A percentile compares a stretch with the other conserved stretches of the same genome.
phyloP scores from a whole-genome alignment of 2,888 invertebrate species.

The Andrena hattorfiana region DNA sequence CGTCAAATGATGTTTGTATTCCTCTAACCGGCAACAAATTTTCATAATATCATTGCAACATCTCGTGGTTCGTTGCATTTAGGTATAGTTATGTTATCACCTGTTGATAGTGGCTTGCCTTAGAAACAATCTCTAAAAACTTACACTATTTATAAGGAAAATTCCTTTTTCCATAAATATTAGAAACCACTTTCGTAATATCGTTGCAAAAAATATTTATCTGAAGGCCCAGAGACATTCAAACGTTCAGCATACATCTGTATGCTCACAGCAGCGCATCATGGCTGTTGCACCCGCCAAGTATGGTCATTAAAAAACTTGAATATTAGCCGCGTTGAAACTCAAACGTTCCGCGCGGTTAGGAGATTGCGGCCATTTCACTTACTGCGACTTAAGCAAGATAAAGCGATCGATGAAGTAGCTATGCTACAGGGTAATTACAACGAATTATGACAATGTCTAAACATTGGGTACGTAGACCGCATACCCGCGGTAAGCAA shows the following conservation, averaged over 20 bases:
- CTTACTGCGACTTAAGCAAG: constrained; percentile 60
- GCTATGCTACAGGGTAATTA: constrained; percentile 77
- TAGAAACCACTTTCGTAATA: constrained; percentile 35
- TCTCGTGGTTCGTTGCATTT: neutral
- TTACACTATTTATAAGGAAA: neutral
- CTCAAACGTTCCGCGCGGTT: constrained; percentile 65
- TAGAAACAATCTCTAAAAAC: constrained; percentile 4
- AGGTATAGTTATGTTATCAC: neutral
- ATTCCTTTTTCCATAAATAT: constrained; percentile 4
- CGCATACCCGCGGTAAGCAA: constrained; percentile 70
- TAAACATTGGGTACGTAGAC: constrained; percentile 45
- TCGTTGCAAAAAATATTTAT: constrained; percentile 30
- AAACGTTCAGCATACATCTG: neutral
- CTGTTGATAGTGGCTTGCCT: neutral
- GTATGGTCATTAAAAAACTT: constrained; percentile 61
- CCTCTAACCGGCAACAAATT: too few species aligned
- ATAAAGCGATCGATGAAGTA: constrained; percentile 74
- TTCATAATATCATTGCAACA: neutral
- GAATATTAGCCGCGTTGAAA: constrained; percentile 60
- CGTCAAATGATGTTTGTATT: neutral
- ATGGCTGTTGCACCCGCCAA: constrained; percentile 16
- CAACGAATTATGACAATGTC: constrained; percentile 76
- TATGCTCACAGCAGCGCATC: constrained; percentile 33
- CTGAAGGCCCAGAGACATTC: constrained; percentile 28
- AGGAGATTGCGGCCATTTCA: constrained; percentile 60